A percentile compares a stretch with the other conserved stretches of the same genome.
Conservation (phyloP, 2,888 invertebrate genomes). For the Drosophila hawaiiensis region DNA sequence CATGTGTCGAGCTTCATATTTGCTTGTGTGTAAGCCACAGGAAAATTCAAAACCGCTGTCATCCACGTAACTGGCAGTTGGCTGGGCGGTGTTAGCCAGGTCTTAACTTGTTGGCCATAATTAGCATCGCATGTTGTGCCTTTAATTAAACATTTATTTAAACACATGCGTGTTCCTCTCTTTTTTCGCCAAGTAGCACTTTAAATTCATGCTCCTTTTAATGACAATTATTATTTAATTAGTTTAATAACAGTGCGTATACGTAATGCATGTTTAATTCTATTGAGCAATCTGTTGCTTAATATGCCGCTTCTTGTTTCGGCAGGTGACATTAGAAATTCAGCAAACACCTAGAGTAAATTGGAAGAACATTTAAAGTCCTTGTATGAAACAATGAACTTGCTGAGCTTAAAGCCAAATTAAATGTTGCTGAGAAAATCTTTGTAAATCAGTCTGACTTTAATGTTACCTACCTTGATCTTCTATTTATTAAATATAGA, state of each 20-base stretch:
- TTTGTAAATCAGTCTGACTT: background rate
- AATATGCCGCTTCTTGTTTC: slow-evolving; percentile 9
- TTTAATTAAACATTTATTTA: slow-evolving; percentile 68
- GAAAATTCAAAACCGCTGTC: slow-evolving; percentile 30
- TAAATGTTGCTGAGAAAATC: background rate
- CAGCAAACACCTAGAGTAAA: background rate
- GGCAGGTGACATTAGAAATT: slow-evolving; percentile 29
- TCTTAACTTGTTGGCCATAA: slow-evolving; percentile 37
- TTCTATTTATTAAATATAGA: background rate
- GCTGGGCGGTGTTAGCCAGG: slow-evolving; percentile 7
- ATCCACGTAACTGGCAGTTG: slow-evolving; percentile 29
- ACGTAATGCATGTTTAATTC: slow-evolving; percentile 42
- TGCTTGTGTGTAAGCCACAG: slow-evolving; percentile 2
- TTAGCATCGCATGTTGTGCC: slow-evolving; percentile 51
- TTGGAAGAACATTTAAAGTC: background rate
- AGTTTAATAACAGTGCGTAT: slow-evolving; percentile 61
- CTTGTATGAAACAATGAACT: background rate
- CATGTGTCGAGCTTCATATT: background rate
- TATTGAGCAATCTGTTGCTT: slow-evolving; percentile 39
- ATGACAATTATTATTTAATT: slow-evolving; percentile 14
- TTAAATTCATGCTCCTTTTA: slow-evolving; percentile 61
- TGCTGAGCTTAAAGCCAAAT: background rate
- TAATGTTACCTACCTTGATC: background rate
- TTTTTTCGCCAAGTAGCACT: slow-evolving; percentile 47
- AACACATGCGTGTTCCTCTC: slow-evolving; percentile 35